A percentile compares a stretch with the other conserved stretches of the same genome.
phyloP scores from a whole-genome alignment of 2,888 invertebrate species.

The Pocota personata region DNA sequence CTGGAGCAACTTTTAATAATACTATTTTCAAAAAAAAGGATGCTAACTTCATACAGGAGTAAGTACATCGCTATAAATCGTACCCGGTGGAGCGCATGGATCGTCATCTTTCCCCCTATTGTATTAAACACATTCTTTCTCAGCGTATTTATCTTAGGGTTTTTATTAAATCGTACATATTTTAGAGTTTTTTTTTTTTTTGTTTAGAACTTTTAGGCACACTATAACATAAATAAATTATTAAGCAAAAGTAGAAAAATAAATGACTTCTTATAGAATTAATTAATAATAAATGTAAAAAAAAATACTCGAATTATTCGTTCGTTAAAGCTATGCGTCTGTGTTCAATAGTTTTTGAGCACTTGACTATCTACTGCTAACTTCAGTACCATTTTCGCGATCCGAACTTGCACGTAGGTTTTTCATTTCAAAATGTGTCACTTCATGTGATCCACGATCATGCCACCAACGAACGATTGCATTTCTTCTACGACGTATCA shows the following conservation, averaged over 20 bases:
- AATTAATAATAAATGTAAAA: conserved; percentile 5
- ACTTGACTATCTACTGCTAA: background rate
- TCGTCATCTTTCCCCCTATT: too few species aligned
- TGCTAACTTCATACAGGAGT: too few species aligned
- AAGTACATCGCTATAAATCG: too few species aligned
- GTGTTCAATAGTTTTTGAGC: background rate
- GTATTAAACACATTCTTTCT: background rate
- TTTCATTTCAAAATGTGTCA: conserved; percentile 75
- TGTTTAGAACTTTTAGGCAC: background rate
- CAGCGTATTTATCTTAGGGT: background rate
- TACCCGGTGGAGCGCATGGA: too few species aligned
- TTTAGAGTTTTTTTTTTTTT: background rate
- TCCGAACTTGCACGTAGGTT: background rate
- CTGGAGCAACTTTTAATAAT: too few species aligned
- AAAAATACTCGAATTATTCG: conserved; percentile 16
- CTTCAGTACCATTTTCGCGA: conserved; percentile 25
- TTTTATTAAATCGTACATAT: background rate
- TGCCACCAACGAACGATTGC: conserved; percentile 81
- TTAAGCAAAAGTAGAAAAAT: background rate
- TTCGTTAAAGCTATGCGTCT: background rate
- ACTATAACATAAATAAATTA: conserved; percentile 13
- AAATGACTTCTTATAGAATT: background rate
- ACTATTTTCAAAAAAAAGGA: too few species aligned
- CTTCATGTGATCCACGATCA: conserved; percentile 80
- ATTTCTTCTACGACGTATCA: conserved; percentile 79